phyloP scores from a whole-genome alignment of 2,113 vertebrate species.

The Lophochroa leadbeateri region DNA sequence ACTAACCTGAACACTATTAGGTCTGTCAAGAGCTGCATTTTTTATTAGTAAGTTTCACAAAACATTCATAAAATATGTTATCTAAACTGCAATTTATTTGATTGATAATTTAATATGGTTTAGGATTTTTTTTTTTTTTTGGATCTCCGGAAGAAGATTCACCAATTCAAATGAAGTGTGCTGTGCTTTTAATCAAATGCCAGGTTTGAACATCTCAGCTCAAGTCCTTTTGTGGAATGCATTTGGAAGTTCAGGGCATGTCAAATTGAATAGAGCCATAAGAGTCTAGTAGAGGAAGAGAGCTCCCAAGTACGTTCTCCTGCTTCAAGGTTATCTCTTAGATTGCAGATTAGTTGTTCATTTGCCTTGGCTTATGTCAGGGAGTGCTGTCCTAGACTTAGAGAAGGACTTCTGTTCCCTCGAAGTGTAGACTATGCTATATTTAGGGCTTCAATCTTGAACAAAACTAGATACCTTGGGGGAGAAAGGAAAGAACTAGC shows the following conservation, averaged over 20 bases:
- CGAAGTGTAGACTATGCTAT: neutral
- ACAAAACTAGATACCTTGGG: neutral
- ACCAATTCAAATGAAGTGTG: neutral
- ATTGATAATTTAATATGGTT: slow-evolving; percentile 12
- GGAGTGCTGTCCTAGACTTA: neutral
- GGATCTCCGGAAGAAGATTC: neutral
- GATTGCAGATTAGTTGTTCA: neutral
- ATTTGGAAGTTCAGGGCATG: neutral
- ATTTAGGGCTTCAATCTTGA: neutral
- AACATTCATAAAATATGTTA: neutral
- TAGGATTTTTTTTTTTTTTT: neutral
- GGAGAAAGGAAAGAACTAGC: neutral
- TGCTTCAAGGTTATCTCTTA: slow-evolving; percentile 31
- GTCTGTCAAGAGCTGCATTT: neutral
- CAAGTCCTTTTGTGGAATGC: neutral
- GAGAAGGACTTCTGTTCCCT: neutral
- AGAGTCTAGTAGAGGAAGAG: neutral
- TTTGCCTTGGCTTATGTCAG: slow-evolving; percentile 1
- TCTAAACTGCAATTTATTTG: neutral
- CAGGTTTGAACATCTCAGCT: neutral
- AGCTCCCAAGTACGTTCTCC: neutral
- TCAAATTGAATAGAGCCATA: neutral
- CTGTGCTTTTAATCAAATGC: slow-evolving; percentile 15
- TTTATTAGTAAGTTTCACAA: neutral
- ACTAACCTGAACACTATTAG: neutral